phyloP scores from a whole-genome alignment of 2,888 invertebrate species.

The Drosophila mimica region DNA sequence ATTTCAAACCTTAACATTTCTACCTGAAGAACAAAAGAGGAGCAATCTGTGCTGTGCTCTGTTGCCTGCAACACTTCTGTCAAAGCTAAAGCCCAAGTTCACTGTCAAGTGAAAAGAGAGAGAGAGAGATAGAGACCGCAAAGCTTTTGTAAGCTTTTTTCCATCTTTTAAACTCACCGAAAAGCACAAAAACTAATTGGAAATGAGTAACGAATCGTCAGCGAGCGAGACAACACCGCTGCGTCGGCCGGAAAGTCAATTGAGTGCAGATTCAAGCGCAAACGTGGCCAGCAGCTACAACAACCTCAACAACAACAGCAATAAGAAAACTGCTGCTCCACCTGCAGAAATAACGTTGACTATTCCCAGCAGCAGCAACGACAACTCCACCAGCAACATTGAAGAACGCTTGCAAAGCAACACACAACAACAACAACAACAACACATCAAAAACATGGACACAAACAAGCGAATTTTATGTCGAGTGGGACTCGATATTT shows the following conservation, averaged over 20 bases:
- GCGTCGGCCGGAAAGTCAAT: constrained; percentile 78
- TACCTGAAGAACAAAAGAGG: constrained; percentile 35
- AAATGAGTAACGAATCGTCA: constrained; percentile 84
- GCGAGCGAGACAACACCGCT: constrained; percentile 85
- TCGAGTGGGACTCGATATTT: constrained; percentile 89
- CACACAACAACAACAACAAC: constrained; percentile 55
- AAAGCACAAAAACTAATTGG: constrained; percentile 35
- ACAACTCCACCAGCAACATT: constrained; percentile 17
- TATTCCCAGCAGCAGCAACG: constrained; percentile 25
- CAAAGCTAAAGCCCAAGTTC: constrained; percentile 63
- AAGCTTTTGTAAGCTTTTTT: constrained; percentile 53
- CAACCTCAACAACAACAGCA: constrained; percentile 13
- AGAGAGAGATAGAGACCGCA: constrained; percentile 5
- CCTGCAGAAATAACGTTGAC: constrained; percentile 44
- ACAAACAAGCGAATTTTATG: constrained; percentile 86
- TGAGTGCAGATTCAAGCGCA: constrained; percentile 45
- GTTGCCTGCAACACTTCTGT: constrained; percentile 17
- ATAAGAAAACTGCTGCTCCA: constrained; percentile 19
- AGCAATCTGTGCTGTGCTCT: constrained; percentile 9
- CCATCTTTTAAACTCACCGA: constrained; percentile 21
- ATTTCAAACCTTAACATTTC: constrained; percentile 19
- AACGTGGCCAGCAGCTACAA: constrained; percentile 58
- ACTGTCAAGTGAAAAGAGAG: constrained; percentile 53
- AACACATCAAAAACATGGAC: constrained; percentile 77
- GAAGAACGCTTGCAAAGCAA: constrained; percentile 59